Evolutionary conservation across 2,113 vertebrate genomes (phyloP), one percentile per base, ranked within the genome.

Genomic region (Coreoperca whiteheadi): DNA sequence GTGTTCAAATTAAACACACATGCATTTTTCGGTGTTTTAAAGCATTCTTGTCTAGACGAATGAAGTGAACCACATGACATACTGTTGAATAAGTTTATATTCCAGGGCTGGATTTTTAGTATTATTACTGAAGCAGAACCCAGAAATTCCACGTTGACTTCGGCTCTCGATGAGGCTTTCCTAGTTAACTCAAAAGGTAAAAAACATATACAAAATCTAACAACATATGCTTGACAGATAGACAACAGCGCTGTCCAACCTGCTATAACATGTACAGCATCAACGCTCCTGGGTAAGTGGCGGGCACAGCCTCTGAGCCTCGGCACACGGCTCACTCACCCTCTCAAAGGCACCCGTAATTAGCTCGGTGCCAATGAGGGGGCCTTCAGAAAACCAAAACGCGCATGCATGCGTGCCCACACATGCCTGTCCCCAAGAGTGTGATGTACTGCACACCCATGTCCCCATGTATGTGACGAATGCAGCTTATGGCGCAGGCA

Each of bases 381-480:
- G 79, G 76, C 81, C 73, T 59, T 39, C 34, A 41, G 74, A 74
- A n/a, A 72, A 69, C 82, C 81, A 23, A 60, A 56, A 70, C 66
- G 61, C 76, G 77, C 30, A 70, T 32, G 34, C 68, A 79, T 21
- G 66, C 59, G 16, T 30, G 61, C n/a, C 41, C 60, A 56, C 76
- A 46, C 74, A 43, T 73, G 37, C 65, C 23, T 1, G 79, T 77
- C 83, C 89, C 92, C 88, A 69, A 11, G 89, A 89, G 83, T 77
- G 86, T 84, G 89, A 90, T 90, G 82, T 71, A 84, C 32, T 56
- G 82, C 90, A 21, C 89, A 28, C 56, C 8, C 77, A 79, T 53
- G 84, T 87, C 83, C 78, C 70, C 68, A 16, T 56, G 84, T 81
- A 80, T 75, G 84, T 91, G 91, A 92, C 89, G 91, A 87, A 93